phyloP scores from a whole-genome alignment of 2,113 vertebrate species.

The Neogale vison region DNA sequence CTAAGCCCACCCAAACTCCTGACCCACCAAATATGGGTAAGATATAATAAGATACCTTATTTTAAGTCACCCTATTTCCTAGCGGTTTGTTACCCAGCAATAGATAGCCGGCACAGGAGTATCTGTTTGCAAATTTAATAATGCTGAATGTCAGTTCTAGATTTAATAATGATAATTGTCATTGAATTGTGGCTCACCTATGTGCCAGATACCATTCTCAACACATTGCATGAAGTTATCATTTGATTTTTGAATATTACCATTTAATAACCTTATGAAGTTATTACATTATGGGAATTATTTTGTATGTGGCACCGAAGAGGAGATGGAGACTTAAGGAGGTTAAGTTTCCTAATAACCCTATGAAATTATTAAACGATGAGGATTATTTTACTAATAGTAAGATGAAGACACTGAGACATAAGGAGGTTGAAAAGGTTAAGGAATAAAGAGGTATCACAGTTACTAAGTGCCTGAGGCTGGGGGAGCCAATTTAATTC shows the following conservation, averaged over 20 bases:
- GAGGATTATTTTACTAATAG: background rate
- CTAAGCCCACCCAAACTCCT: background rate
- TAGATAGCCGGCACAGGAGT: background rate
- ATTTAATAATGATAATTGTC: conserved; percentile 46
- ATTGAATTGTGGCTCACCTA: background rate
- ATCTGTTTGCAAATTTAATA: background rate
- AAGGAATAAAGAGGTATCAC: background rate
- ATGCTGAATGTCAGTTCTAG: background rate
- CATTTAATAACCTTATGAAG: background rate
- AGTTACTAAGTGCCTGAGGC: background rate
- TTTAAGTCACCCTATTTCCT: background rate
- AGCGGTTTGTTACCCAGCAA: background rate
- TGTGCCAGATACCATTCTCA: conserved; percentile 8
- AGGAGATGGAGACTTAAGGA: background rate
- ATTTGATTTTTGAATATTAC: conserved; percentile 11
- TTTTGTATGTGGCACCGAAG: background rate
- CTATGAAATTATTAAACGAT: background rate
- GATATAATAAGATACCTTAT: background rate
- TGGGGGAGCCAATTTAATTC: background rate
- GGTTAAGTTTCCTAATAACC: conserved; percentile 11
- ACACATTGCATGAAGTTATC: background rate
- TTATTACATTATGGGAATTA: conserved; percentile 25
- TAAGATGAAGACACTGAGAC: background rate
- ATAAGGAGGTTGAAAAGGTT: background rate
- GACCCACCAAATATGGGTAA: background rate